These are phyloP conservation scores for Pipistrellus pipistrellus DNA, from an alignment of 2,797 vertebrate genomes.

Conservation along the genomic window DNA sequence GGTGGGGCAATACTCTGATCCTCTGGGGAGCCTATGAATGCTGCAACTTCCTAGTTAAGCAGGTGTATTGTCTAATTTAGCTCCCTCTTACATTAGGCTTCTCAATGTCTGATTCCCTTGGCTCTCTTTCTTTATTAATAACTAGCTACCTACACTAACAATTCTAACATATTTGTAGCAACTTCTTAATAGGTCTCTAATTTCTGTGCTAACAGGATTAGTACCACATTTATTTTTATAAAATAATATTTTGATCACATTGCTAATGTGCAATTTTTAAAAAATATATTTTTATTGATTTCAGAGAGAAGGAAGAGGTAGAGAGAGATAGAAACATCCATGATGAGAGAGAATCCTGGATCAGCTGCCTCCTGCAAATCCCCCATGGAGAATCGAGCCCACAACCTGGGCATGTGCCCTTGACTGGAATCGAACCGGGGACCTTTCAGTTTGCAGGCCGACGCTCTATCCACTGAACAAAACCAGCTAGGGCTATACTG, in stretches of 20 bases:
- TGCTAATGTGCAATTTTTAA: background rate
- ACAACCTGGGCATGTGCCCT: too few relatives aligned
- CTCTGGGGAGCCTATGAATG: background rate
- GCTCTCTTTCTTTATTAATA: background rate
- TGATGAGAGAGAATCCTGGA: too few relatives aligned
- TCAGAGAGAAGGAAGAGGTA: too few relatives aligned
- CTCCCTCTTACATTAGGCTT: background rate
- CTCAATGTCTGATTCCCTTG: background rate
- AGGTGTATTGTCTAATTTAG: background rate
- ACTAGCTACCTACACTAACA: background rate
- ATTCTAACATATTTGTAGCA: background rate
- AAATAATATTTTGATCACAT: slow-evolving; percentile 48
- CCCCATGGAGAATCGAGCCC: too few relatives aligned
- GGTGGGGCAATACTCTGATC: background rate
- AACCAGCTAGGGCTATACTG: background rate
- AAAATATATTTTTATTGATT: too few relatives aligned
- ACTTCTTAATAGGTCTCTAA: slow-evolving; percentile 14
- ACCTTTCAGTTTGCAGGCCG: too few relatives aligned
- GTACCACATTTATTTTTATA: background rate
- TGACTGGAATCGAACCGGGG: too few relatives aligned
- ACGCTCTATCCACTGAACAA: too few relatives aligned
- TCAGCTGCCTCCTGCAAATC: too few relatives aligned
- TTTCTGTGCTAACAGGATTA: slow-evolving; percentile 32
- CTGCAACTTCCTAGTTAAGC: background rate
- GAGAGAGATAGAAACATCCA: too few relatives aligned